Percentiles rank a stretch among this genome's conserved stretches.
These are phyloP conservation scores for Anastrepha obliqua DNA, from an alignment of 1,140 invertebrate genomes.

Conservation along the genomic window DNA sequence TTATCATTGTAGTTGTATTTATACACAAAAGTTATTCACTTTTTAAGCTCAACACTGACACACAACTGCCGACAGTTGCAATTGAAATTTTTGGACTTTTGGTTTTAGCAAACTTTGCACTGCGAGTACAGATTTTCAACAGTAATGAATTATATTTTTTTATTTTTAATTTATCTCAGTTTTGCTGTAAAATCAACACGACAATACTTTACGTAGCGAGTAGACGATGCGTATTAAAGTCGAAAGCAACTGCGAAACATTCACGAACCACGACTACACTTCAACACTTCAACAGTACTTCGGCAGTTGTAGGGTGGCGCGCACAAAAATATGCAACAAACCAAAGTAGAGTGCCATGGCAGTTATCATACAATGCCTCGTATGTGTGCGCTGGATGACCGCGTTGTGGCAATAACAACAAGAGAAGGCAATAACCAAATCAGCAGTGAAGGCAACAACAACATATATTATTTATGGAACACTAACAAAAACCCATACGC, in stretches of 20 bases:
- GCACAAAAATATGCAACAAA: conserved; percentile 45
- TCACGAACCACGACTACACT: not conserved
- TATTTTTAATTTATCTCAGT: not conserved
- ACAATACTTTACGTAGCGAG: conserved; percentile 53
- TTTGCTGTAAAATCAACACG: not conserved
- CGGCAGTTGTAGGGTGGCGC: not conserved
- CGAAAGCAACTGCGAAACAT: conserved; percentile 34
- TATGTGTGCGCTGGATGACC: not conserved
- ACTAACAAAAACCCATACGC: not conserved
- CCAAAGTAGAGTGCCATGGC: not conserved
- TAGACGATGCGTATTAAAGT: conserved; percentile 53
- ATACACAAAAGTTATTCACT: too few species aligned
- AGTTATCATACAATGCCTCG: not conserved
- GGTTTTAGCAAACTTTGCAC: too few species aligned
- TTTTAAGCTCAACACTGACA: too few species aligned
- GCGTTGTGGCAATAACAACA: not conserved
- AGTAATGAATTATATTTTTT: too few species aligned
- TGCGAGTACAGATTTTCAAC: too few species aligned
- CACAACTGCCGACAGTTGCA: too few species aligned
- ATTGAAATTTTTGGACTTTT: too few species aligned
- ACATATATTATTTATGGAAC: not conserved
- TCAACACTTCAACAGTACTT: conserved; percentile 26
- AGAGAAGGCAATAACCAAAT: not conserved
- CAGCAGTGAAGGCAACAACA: not conserved
- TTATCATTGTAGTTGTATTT: too few species aligned